A percentile compares a stretch with the other conserved stretches of the same genome.
These are phyloP conservation scores for Asarcornis scutulata DNA, from an alignment of 2,113 vertebrate species.

Conservation along the genomic window DNA sequence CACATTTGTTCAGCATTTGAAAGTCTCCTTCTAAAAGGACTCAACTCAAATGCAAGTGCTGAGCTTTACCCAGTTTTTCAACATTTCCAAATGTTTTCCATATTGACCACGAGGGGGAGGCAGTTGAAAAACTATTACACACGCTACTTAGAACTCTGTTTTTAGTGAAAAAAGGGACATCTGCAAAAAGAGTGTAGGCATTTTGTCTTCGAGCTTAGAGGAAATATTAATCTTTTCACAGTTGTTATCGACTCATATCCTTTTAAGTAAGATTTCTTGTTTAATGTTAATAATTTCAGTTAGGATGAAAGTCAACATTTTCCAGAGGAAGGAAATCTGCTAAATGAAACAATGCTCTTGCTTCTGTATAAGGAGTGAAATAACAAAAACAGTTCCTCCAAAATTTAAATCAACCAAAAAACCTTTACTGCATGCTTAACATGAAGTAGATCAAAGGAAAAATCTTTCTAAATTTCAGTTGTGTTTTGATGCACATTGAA, in stretches of 20 bases:
- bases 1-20: not conserved
- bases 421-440: not conserved
- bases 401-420: not conserved
- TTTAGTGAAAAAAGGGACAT: not conserved
- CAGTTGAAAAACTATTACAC: slow-evolving; percentile 47
- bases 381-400: not conserved
- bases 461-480: not conserved
- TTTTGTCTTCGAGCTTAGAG: not conserved
- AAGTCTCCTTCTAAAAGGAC: not conserved
- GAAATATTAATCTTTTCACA: not conserved
- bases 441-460: not conserved
- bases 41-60: not conserved
- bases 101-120: slow-evolving; percentile 50
- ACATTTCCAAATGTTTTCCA: not conserved
- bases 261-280: not conserved
- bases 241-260: not conserved
- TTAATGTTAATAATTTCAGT: not conserved
- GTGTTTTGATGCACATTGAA: not conserved
- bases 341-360: not conserved
- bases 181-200: not conserved
- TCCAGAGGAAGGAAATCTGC: not conserved
- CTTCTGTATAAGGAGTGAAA: not conserved
- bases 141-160: not conserved
- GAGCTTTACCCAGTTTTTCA: not conserved
- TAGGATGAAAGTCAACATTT: not conserved